Percentiles rank a stretch among this genome's conserved stretches.
phyloP scores from a whole-genome alignment of 2,797 vertebrate species.

The Tangara arthus region DNA sequence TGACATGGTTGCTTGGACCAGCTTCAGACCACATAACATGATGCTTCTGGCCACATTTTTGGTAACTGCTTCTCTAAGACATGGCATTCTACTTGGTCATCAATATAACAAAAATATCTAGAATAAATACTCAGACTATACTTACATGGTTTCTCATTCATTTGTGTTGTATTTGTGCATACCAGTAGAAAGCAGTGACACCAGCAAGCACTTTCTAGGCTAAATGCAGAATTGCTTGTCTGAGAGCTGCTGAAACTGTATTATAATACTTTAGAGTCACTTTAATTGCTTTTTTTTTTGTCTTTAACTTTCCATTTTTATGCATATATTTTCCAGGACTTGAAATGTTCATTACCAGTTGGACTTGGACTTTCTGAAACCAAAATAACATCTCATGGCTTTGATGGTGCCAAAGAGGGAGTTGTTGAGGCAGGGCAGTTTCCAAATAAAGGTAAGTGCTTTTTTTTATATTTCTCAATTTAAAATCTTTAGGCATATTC shows the following conservation, averaged over 20 bases:
- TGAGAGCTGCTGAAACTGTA: not conserved
- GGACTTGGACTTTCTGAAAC: conserved; percentile 86
- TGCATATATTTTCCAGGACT: conserved; percentile 77
- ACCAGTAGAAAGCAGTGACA: not conserved
- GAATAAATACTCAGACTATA: not conserved
- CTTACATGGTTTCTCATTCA: not conserved
- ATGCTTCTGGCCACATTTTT: not conserved
- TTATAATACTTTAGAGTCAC: not conserved
- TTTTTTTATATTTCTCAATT: not conserved
- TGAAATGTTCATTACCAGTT: conserved; percentile 76
- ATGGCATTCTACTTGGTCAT: not conserved
- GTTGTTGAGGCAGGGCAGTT: conserved; percentile 83
- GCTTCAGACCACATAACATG: not conserved
- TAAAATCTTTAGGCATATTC: not conserved
- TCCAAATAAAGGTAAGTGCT: conserved; percentile 78
- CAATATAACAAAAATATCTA: not conserved
- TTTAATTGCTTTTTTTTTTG: not conserved
- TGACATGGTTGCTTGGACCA: not conserved
- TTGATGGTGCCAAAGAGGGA: conserved; percentile 84
- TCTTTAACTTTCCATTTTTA: conserved; percentile 59
- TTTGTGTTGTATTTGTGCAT: not conserved
- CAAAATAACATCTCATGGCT: conserved; percentile 80
- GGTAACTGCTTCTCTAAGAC: not conserved
- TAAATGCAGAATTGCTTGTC: not conserved
- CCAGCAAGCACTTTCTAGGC: not conserved